Percentiles rank a stretch among this genome's conserved stretches.
Conservation (phyloP, 2,888 invertebrate genomes). For the Brachyptera putata region DNA sequence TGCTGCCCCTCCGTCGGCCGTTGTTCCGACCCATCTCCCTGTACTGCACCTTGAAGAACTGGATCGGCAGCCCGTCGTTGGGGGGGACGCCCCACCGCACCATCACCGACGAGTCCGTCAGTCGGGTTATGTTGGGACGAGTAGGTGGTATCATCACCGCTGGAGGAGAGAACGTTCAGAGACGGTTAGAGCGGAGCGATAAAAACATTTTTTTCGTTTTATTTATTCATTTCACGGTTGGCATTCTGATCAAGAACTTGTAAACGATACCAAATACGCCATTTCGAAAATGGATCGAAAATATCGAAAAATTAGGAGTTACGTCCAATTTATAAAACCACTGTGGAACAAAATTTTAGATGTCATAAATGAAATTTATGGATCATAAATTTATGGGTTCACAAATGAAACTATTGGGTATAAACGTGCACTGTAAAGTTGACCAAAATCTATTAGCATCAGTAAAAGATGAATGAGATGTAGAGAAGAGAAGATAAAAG, state of each 20-base stretch:
- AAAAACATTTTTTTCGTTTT: not conserved
- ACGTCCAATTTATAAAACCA: too few relatives aligned
- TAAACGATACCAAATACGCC: not conserved
- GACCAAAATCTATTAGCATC: too few relatives aligned
- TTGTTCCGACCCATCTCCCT: constrained; percentile 47
- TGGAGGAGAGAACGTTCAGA: constrained; percentile 6
- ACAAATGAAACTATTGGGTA: too few relatives aligned
- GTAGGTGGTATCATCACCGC: constrained; percentile 78
- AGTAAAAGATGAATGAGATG: too few relatives aligned
- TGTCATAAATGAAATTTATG: too few relatives aligned
- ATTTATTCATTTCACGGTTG: not conserved
- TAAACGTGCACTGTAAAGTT: too few relatives aligned
- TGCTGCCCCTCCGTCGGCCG: constrained; percentile 44
- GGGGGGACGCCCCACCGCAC: constrained; percentile 82
- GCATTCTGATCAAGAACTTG: too few relatives aligned
- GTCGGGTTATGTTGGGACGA: constrained; percentile 77
- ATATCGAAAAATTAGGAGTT: too few relatives aligned
- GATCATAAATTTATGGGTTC: too few relatives aligned
- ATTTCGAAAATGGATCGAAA: too few relatives aligned
- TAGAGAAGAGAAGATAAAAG: too few relatives aligned
- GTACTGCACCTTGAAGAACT: constrained; percentile 86
- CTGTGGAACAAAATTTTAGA: too few relatives aligned
- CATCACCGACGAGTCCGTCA: constrained; percentile 89
- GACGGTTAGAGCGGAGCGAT: not conserved
- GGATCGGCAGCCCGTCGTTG: constrained; percentile 76